phyloP scores from a whole-genome alignment of 2,113 vertebrate genomes.

The Odontesthes bonariensis region DNA sequence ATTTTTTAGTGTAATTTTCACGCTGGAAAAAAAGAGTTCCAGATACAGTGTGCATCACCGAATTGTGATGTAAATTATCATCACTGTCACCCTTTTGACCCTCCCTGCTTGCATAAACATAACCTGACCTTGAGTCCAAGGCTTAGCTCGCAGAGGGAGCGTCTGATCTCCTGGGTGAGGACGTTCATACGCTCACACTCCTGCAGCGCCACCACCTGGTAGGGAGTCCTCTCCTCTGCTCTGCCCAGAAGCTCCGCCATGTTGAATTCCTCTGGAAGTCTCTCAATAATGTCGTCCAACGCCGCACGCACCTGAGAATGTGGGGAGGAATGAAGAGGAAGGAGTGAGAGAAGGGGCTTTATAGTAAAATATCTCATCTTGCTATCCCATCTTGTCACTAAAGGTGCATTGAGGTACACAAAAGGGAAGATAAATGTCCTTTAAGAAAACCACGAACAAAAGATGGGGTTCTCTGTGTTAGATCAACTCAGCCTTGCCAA shows the following conservation, averaged over 20 bases:
- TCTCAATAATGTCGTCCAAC: constrained; percentile 92
- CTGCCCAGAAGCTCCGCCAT: constrained; percentile 87
- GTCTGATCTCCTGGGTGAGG: constrained; percentile 88
- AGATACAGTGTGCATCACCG: too few relatives aligned
- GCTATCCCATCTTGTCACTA: neutral
- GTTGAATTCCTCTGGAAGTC: constrained; percentile 91
- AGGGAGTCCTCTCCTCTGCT: constrained; percentile 90
- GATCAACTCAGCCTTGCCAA: constrained; percentile 31
- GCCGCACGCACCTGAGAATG: constrained; percentile 85
- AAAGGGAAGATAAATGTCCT: neutral
- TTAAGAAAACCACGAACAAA: neutral
- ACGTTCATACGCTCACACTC: constrained; percentile 95
- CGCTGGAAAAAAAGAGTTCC: too few relatives aligned
- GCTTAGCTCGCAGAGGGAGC: constrained; percentile 87
- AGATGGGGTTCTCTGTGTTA: constrained; percentile 20
- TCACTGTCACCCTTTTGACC: neutral
- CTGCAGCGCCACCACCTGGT: constrained; percentile 91
- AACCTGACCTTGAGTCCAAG: constrained; percentile 90
- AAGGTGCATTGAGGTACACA: constrained; percentile 3
- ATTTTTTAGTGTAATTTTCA: too few relatives aligned
- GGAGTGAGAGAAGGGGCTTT: neutral
- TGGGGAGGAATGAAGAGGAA: neutral
- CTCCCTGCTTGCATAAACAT: neutral
- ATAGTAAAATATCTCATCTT: neutral
- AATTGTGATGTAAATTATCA: neutral